Evolutionary conservation across 2,797 vertebrate species (phyloP).

Genomic region (Pseudomugil tenellus): DNA sequence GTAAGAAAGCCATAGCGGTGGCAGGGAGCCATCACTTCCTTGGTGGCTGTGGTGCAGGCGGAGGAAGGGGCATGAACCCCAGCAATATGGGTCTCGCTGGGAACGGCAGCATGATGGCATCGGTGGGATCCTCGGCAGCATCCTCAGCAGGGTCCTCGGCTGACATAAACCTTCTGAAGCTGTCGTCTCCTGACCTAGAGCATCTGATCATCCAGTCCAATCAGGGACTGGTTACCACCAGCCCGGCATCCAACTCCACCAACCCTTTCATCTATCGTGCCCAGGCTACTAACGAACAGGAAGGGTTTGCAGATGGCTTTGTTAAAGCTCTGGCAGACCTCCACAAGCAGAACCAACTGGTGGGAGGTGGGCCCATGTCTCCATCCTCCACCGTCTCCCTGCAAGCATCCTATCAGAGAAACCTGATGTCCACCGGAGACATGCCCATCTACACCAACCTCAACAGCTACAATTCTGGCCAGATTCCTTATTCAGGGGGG

Average conservation of each 20-base stretch:
- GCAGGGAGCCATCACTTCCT: conserved; percentile 65
- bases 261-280: conserved; percentile 69
- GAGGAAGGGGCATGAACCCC: conserved; percentile 54
- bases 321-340: conserved; percentile 90
- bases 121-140: conserved; percentile 13
- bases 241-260: conserved; percentile 63
- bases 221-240: conserved; percentile 81
- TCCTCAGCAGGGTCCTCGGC: conserved; percentile 1
- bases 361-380: conserved; percentile 80
- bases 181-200: conserved; percentile 80
- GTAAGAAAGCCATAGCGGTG: conserved; percentile 73
- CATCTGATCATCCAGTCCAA: conserved; percentile 84
- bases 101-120: conserved; percentile 67
- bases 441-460: conserved; percentile 89
- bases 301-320: conserved; percentile 90
- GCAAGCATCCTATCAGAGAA: conserved; percentile 83
- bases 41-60: conserved; percentile 11
- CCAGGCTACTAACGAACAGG: conserved; percentile 88
- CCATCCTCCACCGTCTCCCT: conserved; percentile 75
- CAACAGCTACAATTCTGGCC: conserved; percentile 82
- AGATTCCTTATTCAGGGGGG: conserved; percentile 70
- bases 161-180: conserved; percentile 81
- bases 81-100: conserved; percentile 59
- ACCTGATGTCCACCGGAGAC: conserved; percentile 76
- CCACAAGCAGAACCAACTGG: conserved; percentile 91